Conservation (phyloP, 2,797 vertebrate species). For the Periophthalmus magnuspinnatus region DNA sequence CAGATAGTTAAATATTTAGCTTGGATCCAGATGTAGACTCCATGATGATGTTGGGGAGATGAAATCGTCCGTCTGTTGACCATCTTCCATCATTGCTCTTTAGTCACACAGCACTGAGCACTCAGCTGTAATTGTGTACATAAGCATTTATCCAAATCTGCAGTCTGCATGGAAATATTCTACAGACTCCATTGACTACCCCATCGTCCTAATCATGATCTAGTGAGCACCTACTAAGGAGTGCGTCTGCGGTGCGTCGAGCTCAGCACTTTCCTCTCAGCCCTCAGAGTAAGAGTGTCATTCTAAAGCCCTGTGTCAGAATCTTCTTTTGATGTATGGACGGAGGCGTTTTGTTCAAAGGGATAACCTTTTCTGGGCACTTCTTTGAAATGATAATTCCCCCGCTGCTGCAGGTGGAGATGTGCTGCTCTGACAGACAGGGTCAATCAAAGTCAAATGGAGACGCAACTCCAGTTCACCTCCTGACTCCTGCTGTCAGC, state of each 20-base stretch:
- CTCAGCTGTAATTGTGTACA: constrained; percentile 57
- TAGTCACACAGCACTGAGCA: constrained; percentile 61
- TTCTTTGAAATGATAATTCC: constrained; percentile 81
- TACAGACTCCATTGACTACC: constrained; percentile 42
- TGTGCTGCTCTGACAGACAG: constrained; percentile 53
- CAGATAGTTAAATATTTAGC: constrained; percentile 49
- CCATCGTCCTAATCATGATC: constrained; percentile 38
- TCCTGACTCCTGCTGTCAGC: constrained; percentile 46
- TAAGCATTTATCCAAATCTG: constrained; percentile 55
- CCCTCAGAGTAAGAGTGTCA: constrained; percentile 56
- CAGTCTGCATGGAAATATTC: constrained; percentile 50
- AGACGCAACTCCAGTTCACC: constrained; percentile 57
- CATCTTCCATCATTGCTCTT: constrained; percentile 65
- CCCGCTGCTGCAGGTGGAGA: constrained; percentile 62
- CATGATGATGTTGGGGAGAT: constrained; percentile 59
- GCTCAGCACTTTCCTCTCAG: constrained; percentile 60
- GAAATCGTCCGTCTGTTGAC: constrained; percentile 65
- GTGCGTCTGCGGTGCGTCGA: constrained; percentile 42
- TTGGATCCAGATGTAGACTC: constrained; percentile 21
- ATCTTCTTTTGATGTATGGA: constrained; percentile 75
- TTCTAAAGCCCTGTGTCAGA: constrained; percentile 64
- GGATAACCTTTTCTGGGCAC: constrained; percentile 77
- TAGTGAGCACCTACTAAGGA: constrained; percentile 36
- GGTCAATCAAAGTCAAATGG: constrained; percentile 79
- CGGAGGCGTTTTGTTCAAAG: constrained; percentile 81